Conservation (phyloP, 2,113 vertebrate genomes). For the Esox niger region DNA sequence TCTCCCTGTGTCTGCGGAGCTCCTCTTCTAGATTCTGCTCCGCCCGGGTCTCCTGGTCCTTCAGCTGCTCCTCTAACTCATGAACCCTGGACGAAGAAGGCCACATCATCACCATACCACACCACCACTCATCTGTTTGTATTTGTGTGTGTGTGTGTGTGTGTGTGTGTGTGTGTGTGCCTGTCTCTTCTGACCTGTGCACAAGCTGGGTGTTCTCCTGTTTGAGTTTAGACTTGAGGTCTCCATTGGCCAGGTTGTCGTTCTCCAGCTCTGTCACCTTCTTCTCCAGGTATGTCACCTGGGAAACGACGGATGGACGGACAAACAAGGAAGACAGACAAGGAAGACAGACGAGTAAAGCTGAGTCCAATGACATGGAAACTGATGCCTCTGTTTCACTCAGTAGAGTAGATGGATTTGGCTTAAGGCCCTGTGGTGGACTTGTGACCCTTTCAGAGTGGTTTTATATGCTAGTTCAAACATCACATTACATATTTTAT, state of each 20-base stretch:
- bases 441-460: no score
- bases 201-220: slow-evolving; percentile 95
- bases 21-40: slow-evolving; percentile 87
- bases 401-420: not conserved
- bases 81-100: slow-evolving; percentile 79
- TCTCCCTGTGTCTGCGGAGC: slow-evolving; percentile 84
- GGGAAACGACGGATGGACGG: not conserved
- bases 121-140: no score
- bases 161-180: not conserved
- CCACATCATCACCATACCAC: not conserved
- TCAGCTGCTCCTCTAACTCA: slow-evolving; percentile 94
- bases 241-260: slow-evolving; percentile 84
- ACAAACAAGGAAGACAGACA: not conserved
- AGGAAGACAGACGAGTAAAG: not conserved
- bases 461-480: no score
- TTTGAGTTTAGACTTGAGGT: slow-evolving; percentile 92
- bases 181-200: slow-evolving; percentile 79
- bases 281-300: slow-evolving; percentile 95
- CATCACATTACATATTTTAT: no score
- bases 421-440: no score
- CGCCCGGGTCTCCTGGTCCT: slow-evolving; percentile 87
- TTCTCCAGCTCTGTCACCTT: slow-evolving; percentile 96
- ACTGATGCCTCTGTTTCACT: no score
- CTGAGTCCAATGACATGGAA: no score
- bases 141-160: not conserved